A percentile compares a stretch with the other conserved stretches of the same genome.
These are phyloP conservation scores for Aphrophora alni DNA, from an alignment of 2,888 invertebrate species.

Conservation along the genomic window DNA sequence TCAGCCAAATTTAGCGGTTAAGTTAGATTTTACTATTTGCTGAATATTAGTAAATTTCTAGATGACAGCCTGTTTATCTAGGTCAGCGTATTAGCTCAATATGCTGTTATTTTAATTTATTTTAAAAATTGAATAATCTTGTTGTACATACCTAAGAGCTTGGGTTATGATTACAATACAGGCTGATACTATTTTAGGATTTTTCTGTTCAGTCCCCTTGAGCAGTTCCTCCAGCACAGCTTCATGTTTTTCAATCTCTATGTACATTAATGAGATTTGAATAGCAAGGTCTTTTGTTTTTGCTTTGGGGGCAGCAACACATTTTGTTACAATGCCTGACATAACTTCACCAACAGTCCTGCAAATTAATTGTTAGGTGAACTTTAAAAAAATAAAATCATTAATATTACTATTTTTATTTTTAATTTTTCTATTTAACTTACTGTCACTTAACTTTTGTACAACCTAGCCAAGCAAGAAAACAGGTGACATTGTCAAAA, in stretches of 20 bases:
- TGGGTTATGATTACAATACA: slow-evolving; percentile 78
- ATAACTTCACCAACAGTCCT: slow-evolving; percentile 88
- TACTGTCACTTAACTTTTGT: slow-evolving; percentile 4
- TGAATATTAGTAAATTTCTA: no score
- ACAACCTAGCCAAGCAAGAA: no score
- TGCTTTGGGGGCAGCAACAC: slow-evolving; percentile 88
- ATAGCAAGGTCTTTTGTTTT: slow-evolving; percentile 91
- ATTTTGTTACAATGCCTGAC: slow-evolving; percentile 87
- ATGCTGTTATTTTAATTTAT: no score
- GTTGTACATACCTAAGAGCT: slow-evolving; percentile 71
- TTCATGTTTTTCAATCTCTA: slow-evolving; percentile 96
- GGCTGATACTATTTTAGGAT: slow-evolving; percentile 92
- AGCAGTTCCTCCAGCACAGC: slow-evolving; percentile 86
- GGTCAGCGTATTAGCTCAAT: no score
- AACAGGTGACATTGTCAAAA: no score
- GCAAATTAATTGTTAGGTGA: slow-evolving; percentile 28
- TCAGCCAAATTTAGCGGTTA: no score
- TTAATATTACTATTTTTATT: no score
- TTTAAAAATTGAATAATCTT: no score
- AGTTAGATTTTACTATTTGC: no score
- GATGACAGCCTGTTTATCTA: no score
- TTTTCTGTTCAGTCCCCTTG: slow-evolving; percentile 94
- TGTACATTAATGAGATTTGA: slow-evolving; percentile 90
- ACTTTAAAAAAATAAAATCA: no score
- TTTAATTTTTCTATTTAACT: no score